Percentiles rank a stretch among this genome's conserved stretches.
Evolutionary conservation across 53 echinoderm and acorn worm genomes (phyloP).

Genomic region (Echinometra lucunter): DNA sequence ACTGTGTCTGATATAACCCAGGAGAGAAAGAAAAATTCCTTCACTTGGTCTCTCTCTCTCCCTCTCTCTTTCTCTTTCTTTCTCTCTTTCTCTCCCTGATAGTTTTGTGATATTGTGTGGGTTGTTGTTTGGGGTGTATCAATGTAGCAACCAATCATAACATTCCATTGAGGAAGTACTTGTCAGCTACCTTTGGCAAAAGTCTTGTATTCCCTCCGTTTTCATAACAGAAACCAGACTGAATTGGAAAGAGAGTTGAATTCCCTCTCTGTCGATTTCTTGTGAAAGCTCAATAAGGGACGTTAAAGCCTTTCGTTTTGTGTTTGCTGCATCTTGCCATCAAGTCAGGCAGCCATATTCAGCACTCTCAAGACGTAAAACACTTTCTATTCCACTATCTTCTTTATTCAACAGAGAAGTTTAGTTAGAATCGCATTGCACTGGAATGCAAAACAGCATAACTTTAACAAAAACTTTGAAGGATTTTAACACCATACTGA

Average conservation of each 20-base stretch:
- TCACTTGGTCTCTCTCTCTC: neutral
- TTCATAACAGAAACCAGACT: neutral
- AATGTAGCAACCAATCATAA: constrained; percentile 3
- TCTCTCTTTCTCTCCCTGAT: neutral
- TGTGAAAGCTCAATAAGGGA: neutral
- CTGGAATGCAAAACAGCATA: neutral
- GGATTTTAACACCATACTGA: neutral
- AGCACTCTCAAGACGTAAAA: neutral
- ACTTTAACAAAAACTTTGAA: neutral
- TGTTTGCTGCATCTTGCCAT: neutral
- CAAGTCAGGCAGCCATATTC: neutral
- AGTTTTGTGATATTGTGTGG: neutral
- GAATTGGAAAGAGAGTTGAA: neutral
- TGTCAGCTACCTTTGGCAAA: neutral
- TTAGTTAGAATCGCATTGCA: neutral
- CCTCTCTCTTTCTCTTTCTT: neutral
- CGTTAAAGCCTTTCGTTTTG: neutral
- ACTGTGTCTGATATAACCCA: too few relatives aligned
- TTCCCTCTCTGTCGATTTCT: neutral
- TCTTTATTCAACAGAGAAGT: neutral
- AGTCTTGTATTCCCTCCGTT: neutral
- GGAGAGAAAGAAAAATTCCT: too few relatives aligned
- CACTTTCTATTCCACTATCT: neutral
- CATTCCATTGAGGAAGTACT: constrained; percentile 38
- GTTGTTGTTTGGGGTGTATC: constrained; percentile 12